Evolutionary conservation across 92 coral and sea anemone species (phyloP).

Genomic region (Siderastrea siderea): DNA sequence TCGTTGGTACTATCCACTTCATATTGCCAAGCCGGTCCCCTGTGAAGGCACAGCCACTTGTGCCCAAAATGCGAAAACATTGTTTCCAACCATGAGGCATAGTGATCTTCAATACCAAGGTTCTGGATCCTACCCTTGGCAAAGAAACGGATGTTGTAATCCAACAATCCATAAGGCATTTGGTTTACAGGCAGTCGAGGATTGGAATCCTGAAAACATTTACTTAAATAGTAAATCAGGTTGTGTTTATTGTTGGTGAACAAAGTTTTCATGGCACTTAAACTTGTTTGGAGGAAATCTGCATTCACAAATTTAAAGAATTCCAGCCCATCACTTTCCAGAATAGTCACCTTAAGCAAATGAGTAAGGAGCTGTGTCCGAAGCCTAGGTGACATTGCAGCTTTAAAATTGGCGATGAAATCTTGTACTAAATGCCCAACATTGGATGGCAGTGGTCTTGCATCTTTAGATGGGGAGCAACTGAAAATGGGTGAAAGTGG

Average conservation of each 20-base stretch:
- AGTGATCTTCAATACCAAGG: no score
- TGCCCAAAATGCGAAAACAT: no score
- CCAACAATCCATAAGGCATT: no score
- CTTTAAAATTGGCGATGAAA: conserved; percentile 29
- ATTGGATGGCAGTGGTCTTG: not conserved
- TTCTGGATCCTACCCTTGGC: no score
- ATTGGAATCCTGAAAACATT: conserved; percentile 36
- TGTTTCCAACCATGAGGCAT: no score
- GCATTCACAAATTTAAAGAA: conserved; percentile 45
- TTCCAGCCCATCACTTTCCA: conserved; percentile 31
- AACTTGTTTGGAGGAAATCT: conserved; percentile 49
- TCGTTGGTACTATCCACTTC: conserved; percentile 11
- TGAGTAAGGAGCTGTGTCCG: conserved; percentile 11
- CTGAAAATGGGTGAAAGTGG: conserved; percentile 60
- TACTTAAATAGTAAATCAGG: conserved; percentile 25
- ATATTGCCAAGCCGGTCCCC: conserved; percentile 84
- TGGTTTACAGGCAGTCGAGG: no score
- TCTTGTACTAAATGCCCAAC: conserved; percentile 50
- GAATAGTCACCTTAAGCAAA: conserved; percentile 27
- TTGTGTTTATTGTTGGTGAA: conserved; percentile 38
- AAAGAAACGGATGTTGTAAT: no score
- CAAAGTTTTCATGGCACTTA: conserved; percentile 60
- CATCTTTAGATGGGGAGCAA: conserved; percentile 42
- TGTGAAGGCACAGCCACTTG: not conserved
- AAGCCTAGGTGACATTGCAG: conserved; percentile 36